A percentile compares a stretch with the other conserved stretches of the same genome.
Evolutionary conservation across 2,113 vertebrate species (phyloP).

Genomic region (Alectura lathami): DNA sequence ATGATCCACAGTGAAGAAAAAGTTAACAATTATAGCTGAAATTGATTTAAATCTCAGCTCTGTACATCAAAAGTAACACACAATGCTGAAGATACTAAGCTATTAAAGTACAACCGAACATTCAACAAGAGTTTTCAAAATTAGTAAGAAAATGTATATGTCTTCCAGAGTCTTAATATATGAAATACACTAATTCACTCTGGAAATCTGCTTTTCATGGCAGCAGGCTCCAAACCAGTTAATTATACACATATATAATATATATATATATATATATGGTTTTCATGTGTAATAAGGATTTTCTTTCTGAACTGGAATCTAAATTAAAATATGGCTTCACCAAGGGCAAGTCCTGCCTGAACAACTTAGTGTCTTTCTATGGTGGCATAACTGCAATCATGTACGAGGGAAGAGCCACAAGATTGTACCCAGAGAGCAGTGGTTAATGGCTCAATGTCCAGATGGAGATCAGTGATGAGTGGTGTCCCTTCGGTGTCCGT

Average conservation of each 20-base stretch:
- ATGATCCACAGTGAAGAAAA: not conserved
- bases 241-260: too few relatives aligned
- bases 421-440: too few relatives aligned
- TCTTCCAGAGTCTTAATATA: not conserved
- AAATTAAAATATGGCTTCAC: not conserved
- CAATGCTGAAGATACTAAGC: fast-evolving
- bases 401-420: too few relatives aligned
- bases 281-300: not conserved
- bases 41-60: not conserved
- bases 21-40: not conserved
- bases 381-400: too few relatives aligned
- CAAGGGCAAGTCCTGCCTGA: too few relatives aligned
- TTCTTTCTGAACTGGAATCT: not conserved
- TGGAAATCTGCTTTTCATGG: not conserved
- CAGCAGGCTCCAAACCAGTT: not conserved
- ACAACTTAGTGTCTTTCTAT: too few relatives aligned
- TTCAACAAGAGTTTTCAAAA: not conserved
- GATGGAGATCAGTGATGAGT: too few relatives aligned
- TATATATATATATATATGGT: too few relatives aligned
- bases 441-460: too few relatives aligned
- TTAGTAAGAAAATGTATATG: not conserved
- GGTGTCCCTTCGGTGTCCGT: too few relatives aligned
- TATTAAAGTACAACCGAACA: not conserved
- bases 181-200: not conserved
- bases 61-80: not conserved